phyloP scores from a whole-genome alignment of 2,888 invertebrate species.

The Malthinus flaveolus region DNA sequence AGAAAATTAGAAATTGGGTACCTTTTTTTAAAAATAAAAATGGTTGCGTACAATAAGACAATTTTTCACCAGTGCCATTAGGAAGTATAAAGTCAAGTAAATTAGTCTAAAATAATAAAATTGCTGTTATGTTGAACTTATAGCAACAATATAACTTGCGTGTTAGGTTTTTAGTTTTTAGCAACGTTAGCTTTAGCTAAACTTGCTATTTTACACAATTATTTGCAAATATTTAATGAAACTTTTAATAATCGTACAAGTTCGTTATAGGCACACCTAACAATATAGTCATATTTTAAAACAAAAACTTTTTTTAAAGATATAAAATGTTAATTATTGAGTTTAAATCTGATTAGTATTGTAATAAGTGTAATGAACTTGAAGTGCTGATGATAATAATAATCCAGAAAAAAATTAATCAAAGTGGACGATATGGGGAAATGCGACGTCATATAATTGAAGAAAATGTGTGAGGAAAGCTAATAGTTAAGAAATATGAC shows the following conservation, averaged over 20 bases:
- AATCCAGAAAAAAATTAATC: too few species aligned
- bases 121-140: background rate
- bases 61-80: background rate
- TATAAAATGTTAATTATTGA: background rate
- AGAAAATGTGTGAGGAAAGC: too few species aligned
- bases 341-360: too few species aligned
- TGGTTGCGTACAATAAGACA: background rate
- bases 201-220: background rate
- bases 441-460: too few species aligned
- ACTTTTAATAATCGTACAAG: background rate
- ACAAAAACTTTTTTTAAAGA: too few species aligned
- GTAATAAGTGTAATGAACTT: too few species aligned
- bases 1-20: background rate
- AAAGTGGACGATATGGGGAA: too few species aligned
- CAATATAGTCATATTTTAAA: too few species aligned
- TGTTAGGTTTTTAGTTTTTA: slow-evolving; percentile 7
- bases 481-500: too few species aligned
- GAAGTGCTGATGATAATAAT: too few species aligned
- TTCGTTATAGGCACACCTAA: background rate
- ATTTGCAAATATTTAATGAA: background rate
- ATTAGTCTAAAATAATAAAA: background rate
- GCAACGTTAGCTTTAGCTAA: slow-evolving; percentile 1
- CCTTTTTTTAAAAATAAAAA: background rate
- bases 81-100: background rate
- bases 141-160: background rate